Evolutionary conservation across 2,113 vertebrate genomes (phyloP).

Genomic region (Cyprinodon tularosa): DNA sequence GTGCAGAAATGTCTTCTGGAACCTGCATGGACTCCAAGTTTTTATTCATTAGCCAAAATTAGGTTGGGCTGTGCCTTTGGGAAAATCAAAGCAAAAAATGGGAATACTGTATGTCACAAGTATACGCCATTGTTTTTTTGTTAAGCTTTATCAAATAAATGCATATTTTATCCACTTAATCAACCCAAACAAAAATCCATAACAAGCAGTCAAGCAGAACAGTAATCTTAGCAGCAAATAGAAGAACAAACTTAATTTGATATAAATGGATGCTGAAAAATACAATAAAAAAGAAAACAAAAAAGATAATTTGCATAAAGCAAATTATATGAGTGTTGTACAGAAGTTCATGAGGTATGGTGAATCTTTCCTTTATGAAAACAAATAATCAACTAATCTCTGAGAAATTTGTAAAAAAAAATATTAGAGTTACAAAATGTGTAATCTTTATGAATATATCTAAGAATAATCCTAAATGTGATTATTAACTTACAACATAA

Average conservation of each 20-base stretch:
- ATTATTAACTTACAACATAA: neutral
- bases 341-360: neutral
- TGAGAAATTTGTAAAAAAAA: neutral
- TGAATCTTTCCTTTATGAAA: neutral
- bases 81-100: slow-evolving; percentile 57
- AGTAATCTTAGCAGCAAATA: neutral
- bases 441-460: neutral
- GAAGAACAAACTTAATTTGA: neutral
- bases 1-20: slow-evolving; percentile 56
- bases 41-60: slow-evolving; percentile 74
- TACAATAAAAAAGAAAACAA: neutral
- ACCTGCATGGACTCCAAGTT: slow-evolving; percentile 58
- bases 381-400: neutral
- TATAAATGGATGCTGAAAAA: neutral
- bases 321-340: neutral
- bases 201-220: slow-evolving; percentile 1
- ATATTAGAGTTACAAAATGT: neutral
- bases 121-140: slow-evolving; percentile 56
- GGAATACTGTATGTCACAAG: slow-evolving; percentile 48
- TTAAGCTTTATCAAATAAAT: slow-evolving; percentile 45
- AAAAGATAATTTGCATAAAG: neutral
- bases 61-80: slow-evolving; percentile 67
- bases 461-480: neutral
- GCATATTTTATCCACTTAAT: slow-evolving; percentile 7
- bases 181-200: neutral